Conservation (phyloP, 37 sponge, comb jelly and placozoan species). For the Cladorhizidae sp. region DNA sequence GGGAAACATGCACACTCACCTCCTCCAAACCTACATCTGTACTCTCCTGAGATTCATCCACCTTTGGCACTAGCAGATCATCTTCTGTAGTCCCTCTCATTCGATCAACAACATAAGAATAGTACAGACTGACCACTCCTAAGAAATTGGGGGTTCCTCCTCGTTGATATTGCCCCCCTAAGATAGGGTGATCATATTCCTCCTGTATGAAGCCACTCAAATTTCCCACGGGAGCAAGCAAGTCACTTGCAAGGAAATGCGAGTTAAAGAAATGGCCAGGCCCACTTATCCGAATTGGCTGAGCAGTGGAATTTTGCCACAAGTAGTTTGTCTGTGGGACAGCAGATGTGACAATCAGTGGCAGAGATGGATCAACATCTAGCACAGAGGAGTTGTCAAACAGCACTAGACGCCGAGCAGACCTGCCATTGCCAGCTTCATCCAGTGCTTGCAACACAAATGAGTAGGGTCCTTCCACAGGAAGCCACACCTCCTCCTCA, state of each 20-base stretch:
- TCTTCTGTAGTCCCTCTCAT: constrained; percentile 33
- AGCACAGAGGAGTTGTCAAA: constrained; percentile 57
- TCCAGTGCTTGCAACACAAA: constrained; percentile 52
- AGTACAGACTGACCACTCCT: constrained; percentile 52
- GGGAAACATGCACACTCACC: constrained; percentile 15
- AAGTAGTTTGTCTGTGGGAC: constrained; percentile 34
- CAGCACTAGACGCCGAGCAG: constrained; percentile 50
- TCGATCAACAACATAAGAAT: constrained; percentile 34
- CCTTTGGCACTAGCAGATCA: constrained; percentile 21
- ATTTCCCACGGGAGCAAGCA: constrained; percentile 67
- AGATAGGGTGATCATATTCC: constrained; percentile 66
- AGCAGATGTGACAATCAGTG: constrained; percentile 51
- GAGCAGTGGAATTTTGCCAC: constrained; percentile 66
- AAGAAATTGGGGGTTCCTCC: constrained; percentile 67
- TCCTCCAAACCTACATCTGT: constrained; percentile 49
- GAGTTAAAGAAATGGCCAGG: constrained; percentile 83
- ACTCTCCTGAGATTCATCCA: constrained; percentile 15
- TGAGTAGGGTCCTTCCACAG: constrained; percentile 65
- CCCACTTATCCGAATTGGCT: constrained; percentile 46
- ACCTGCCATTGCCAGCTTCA: constrained; percentile 59
- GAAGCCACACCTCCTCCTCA: background rate
- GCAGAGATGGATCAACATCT: constrained; percentile 26
- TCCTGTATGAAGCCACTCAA: constrained; percentile 16
- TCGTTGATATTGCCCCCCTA: constrained; percentile 51
- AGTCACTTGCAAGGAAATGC: constrained; percentile 36